Evolutionary conservation across 2,113 vertebrate genomes (phyloP).

Genomic region (Saccopteryx bilineata): DNA sequence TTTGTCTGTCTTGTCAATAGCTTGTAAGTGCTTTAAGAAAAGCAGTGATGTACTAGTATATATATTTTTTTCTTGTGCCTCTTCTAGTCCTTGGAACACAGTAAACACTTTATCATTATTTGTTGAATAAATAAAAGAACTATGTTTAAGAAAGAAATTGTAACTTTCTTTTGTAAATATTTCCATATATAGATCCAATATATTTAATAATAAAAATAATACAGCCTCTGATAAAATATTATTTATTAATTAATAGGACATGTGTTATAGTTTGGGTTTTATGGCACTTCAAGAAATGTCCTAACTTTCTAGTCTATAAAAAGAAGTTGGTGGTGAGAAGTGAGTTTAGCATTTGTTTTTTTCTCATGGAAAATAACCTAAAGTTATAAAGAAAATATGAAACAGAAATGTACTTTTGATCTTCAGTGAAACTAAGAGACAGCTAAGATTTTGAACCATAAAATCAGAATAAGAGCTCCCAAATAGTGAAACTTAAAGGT

Average conservation of each 20-base stretch:
- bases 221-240: not conserved
- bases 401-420: not conserved
- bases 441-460: not conserved
- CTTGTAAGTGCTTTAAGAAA: not conserved
- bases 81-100: not conserved
- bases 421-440: not conserved
- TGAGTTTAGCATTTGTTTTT: not conserved
- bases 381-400: not conserved
- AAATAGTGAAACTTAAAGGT: not conserved
- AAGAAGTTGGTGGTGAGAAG: not conserved
- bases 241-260: not conserved
- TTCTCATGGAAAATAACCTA: not conserved
- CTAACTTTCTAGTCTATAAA: not conserved
- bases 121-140: not conserved
- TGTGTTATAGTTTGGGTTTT: not conserved
- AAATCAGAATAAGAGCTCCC: not conserved
- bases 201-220: conserved; percentile 19
- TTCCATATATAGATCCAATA: not conserved
- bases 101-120: not conserved
- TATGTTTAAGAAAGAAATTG: conserved; percentile 19
- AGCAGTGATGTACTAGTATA: not conserved
- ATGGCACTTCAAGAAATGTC: not conserved
- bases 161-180: not conserved
- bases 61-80: not conserved
- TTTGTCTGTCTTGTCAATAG: not conserved